Conservation (phyloP, 1,140 invertebrate genomes). For the Pemphigus obesinymphae region DNA sequence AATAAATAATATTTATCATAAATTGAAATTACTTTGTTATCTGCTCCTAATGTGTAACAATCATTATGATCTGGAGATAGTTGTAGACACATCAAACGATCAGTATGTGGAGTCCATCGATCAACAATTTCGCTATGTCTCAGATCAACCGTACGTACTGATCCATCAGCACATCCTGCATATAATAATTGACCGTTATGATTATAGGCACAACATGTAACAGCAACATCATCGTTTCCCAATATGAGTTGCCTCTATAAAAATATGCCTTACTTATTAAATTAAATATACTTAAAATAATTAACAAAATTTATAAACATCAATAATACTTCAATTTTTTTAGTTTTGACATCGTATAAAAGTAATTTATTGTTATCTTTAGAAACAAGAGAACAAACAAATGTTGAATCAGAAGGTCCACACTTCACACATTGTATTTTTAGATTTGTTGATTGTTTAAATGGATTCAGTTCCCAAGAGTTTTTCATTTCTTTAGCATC, state of each 20-base stretch:
- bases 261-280: neutral
- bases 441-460: conserved; percentile 35
- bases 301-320: neutral
- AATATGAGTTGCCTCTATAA: conserved; percentile 36
- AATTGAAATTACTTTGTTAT: conserved; percentile 45
- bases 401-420: conserved; percentile 58
- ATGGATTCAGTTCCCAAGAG: conserved; percentile 54
- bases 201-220: conserved; percentile 58
- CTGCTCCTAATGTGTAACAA: conserved; percentile 46
- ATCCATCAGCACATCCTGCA: conserved; percentile 60
- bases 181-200: conserved; percentile 64
- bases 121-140: conserved; percentile 59
- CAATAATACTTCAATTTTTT: conserved; percentile 56
- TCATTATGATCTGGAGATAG: conserved; percentile 47
- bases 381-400: conserved; percentile 57
- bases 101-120: conserved; percentile 47
- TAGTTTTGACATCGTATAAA: conserved; percentile 61
- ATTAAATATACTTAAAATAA: neutral
- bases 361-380: conserved; percentile 54
- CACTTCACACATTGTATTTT: conserved; percentile 53
- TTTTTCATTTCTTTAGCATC: conserved; percentile 63
- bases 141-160: conserved; percentile 58
- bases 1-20: neutral
- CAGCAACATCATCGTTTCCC: conserved; percentile 38
- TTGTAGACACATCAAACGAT: conserved; percentile 44